A percentile compares a stretch with the other conserved stretches of the same genome.
Conservation (phyloP, 1,140 invertebrate genomes). For the Aphidius gifuensis region DNA sequence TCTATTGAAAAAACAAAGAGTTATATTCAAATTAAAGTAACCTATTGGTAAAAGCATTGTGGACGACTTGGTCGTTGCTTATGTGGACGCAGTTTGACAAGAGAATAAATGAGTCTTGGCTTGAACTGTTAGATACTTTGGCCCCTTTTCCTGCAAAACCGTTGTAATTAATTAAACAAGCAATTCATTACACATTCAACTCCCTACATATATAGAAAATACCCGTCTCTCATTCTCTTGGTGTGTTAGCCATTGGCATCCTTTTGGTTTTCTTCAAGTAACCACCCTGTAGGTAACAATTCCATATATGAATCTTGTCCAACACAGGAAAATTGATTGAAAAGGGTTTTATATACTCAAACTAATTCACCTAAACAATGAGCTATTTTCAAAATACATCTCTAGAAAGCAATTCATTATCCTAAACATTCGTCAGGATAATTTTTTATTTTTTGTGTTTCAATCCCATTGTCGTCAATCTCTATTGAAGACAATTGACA, state of each 20-base stretch:
- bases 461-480: too few relatives aligned
- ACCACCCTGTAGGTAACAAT: constrained; percentile 24
- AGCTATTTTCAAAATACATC: constrained; percentile 8
- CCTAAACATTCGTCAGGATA: background rate
- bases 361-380: constrained; percentile 7
- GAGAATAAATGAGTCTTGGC: constrained; percentile 40
- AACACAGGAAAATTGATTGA: constrained; percentile 53
- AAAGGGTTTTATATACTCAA: constrained; percentile 37
- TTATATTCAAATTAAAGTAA: background rate
- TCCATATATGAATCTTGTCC: constrained; percentile 6
- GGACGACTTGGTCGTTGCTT: constrained; percentile 9
- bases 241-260: constrained; percentile 19
- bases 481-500: too few relatives aligned
- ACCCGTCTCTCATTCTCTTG: constrained; percentile 9
- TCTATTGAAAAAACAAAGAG: background rate
- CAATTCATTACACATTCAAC: constrained; percentile 57
- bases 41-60: background rate
- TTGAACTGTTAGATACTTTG: constrained; percentile 20
- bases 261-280: constrained; percentile 32
- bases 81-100: constrained; percentile 32
- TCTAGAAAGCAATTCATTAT: background rate
- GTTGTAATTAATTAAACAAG: constrained; percentile 58
- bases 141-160: constrained; percentile 33
- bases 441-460: too few relatives aligned
- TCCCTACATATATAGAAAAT: constrained; percentile 29